A percentile compares a stretch with the other conserved stretches of the same genome.
These are phyloP conservation scores for Molossus alvarezi DNA, from an alignment of 2,797 vertebrate species.

Conservation along the genomic window DNA sequence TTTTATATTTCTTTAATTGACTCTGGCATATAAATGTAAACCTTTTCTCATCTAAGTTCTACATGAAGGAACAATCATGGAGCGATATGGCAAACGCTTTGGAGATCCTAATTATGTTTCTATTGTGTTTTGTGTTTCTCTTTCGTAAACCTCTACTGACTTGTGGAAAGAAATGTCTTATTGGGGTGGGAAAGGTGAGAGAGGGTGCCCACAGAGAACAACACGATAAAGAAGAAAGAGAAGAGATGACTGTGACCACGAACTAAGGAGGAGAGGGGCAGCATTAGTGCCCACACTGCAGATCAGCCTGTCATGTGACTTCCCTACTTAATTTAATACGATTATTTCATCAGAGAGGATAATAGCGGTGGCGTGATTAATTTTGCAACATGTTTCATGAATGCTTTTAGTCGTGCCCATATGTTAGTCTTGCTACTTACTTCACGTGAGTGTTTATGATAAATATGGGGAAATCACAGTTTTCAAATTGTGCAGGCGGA, in stretches of 20 bases:
- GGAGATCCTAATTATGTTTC: not conserved
- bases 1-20: not conserved
- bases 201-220: not conserved
- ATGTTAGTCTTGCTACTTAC: slow-evolving; percentile 83
- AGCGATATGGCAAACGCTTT: not conserved
- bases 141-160: not conserved
- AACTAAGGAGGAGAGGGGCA: slow-evolving; percentile 81
- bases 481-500: slow-evolving; percentile 50
- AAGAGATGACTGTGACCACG: not conserved
- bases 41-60: slow-evolving; percentile 1
- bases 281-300: slow-evolving; percentile 89
- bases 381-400: slow-evolving; percentile 87
- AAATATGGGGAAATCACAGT: slow-evolving; percentile 51
- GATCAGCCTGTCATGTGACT: slow-evolving; percentile 91
- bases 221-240: too few relatives aligned
- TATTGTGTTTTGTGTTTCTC: not conserved
- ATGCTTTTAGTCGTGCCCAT: slow-evolving; percentile 83
- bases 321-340: slow-evolving; percentile 91
- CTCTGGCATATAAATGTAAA: not conserved
- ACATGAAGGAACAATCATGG: not conserved
- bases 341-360: slow-evolving; percentile 93
- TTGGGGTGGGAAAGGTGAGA: not conserved
- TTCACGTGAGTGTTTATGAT: slow-evolving; percentile 77
- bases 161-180: not conserved
- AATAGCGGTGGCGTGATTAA: slow-evolving; percentile 92